Base-by-base conservation (phyloP, 2,797 vertebrate species). In the Helicolenus hilgendorfi region DNA sequence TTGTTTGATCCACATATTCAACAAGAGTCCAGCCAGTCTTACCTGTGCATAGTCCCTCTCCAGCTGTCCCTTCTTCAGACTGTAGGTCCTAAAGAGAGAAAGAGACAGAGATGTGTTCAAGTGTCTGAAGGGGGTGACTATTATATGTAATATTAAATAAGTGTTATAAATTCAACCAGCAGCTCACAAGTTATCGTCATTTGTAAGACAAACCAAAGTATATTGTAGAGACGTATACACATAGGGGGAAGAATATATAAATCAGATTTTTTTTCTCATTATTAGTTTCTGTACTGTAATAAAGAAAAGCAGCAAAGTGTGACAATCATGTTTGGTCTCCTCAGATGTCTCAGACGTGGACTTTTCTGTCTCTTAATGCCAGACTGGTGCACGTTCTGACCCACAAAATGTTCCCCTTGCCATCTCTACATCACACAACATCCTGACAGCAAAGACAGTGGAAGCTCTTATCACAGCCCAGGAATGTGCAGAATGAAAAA, bases 31-130 rank as follows among this genome's bases (percentile, higher is more conserved):
- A 59, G 41, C 1, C 18, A 79, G 38, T 41, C 85, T 95, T 97
- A 99, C 99, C 98, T 99, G 99, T 72, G 98, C 98, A 90, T 99
- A 99, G 84, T 99, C 99, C 85, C 97, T 98, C 95, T 99, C 99
- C 92, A 99, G 98, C 77, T 98, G 98, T 81, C 98, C 98, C 95
- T 98, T 99, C 95, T 99, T 99, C 96, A 99, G 98, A 96, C 98
- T 99, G 97, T 99, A 99, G 2, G 98, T 98, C 97, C 99, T 99
- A 94, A 11, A 96, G 85, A 86, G 79, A 93, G 15, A 81, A 14
- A 53, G 9, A 91, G 7, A 85, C n/a, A 89, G 0, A 82, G 35
- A 59, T 14, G 8, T 45, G 14, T 82, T 83, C 4, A 62, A 83
- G 26, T n/a, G 18, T 64, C 3, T 68, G n/a, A 14, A 74, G 18